These are phyloP conservation scores for Orius insidiosus DNA, from an alignment of 1,140 invertebrate genomes.

Conservation along the genomic window DNA sequence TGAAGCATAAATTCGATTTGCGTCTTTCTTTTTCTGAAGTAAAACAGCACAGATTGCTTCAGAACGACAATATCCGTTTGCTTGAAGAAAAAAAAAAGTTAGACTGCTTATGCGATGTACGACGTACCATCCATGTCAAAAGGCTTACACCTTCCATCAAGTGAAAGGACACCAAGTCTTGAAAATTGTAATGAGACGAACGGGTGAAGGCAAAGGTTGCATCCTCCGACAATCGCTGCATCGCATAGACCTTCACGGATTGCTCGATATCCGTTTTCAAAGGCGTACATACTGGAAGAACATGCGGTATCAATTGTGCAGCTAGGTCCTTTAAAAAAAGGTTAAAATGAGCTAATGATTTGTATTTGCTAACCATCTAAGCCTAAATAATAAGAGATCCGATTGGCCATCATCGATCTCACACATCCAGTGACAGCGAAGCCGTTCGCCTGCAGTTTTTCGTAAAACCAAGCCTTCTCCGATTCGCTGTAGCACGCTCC, in stretches of 20 bases:
- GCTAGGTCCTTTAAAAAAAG: constrained; percentile 43
- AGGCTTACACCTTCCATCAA: constrained; percentile 71
- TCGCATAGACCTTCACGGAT: constrained; percentile 66
- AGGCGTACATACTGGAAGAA: constrained; percentile 68
- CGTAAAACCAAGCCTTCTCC: constrained; percentile 49
- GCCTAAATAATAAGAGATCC: constrained; percentile 61
- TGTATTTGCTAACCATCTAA: constrained; percentile 30
- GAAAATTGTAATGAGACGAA: constrained; percentile 66
- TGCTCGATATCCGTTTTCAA: constrained; percentile 63
- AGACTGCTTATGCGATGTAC: neutral
- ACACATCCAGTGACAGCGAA: constrained; percentile 61
- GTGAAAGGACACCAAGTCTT: constrained; percentile 56
- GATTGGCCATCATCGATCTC: constrained; percentile 79
- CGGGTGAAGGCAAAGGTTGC: constrained; percentile 71
- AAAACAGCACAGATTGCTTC: constrained; percentile 60
- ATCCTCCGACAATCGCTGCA: constrained; percentile 69
- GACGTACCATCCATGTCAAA: constrained; percentile 58
- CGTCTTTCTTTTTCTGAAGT: constrained; percentile 62
- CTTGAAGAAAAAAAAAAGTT: constrained; percentile 24
- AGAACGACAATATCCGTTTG: constrained; percentile 56
- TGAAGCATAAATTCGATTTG: constrained; percentile 57
- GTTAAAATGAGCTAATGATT: neutral
- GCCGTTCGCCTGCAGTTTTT: constrained; percentile 36
- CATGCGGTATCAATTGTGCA: constrained; percentile 77
- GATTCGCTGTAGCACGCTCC: constrained; percentile 64